Percentiles rank a stretch among this genome's conserved stretches.
Evolutionary conservation across 2,888 invertebrate genomes (phyloP).

Genomic region (Lycocerus yunnanus): DNA sequence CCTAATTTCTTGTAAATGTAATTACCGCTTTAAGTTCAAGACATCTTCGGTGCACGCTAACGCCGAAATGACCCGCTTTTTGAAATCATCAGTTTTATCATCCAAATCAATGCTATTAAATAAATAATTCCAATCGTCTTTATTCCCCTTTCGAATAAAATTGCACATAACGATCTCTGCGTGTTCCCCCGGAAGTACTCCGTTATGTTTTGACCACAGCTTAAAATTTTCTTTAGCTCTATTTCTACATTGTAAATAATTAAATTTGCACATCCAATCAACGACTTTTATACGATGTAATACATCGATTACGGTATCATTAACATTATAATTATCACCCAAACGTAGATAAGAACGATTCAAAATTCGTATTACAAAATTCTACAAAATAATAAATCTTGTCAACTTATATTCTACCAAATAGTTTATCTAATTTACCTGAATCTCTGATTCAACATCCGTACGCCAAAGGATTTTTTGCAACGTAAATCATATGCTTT

Average conservation of each 20-base stretch:
- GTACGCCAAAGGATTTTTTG: neutral
- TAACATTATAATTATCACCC: conserved; percentile 50
- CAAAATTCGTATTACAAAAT: conserved; percentile 10
- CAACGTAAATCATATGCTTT: neutral
- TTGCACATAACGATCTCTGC: neutral
- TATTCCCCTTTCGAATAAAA: neutral
- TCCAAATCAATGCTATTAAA: neutral
- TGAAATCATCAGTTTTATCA: neutral
- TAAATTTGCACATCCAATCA: conserved; percentile 45
- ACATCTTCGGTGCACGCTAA: neutral
- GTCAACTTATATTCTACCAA: neutral
- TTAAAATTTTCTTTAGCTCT: neutral
- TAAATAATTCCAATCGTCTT: neutral
- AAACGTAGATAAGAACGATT: conserved; percentile 15
- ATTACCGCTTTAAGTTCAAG: neutral
- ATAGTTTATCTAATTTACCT: neutral
- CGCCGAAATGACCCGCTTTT: neutral
- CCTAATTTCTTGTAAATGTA: neutral
- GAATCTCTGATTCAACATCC: neutral
- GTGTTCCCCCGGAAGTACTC: neutral
- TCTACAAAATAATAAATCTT: conserved; percentile 5
- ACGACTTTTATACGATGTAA: conserved; percentile 50
- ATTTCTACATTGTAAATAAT: conserved; percentile 46
- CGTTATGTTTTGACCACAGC: neutral
- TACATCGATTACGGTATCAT: conserved; percentile 20